A percentile compares a stretch with the other conserved stretches of the same genome.
phyloP scores from a whole-genome alignment of 1,140 invertebrate genomes.

The Calycopis cecrops region DNA sequence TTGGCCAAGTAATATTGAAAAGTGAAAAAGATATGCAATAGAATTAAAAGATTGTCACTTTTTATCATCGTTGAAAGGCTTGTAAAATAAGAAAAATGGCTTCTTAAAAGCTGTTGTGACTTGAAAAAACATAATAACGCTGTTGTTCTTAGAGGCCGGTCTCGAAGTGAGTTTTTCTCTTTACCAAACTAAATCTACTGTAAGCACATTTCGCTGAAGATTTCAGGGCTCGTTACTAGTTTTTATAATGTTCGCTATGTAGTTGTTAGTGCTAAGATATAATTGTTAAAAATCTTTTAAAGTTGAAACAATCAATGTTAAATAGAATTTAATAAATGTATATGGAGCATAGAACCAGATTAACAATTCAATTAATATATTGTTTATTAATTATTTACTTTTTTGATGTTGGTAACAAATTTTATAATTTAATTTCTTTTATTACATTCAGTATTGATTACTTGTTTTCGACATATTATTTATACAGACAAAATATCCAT shows the following conservation, averaged over 20 bases:
- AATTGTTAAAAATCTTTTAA: slow-evolving; percentile 28
- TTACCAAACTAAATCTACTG: slow-evolving; percentile 14
- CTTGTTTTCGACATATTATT: too few relatives aligned
- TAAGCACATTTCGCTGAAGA: slow-evolving; percentile 46
- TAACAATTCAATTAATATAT: not conserved
- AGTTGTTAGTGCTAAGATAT: slow-evolving; percentile 34
- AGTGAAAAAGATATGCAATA: too few relatives aligned
- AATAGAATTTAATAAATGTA: slow-evolving; percentile 19
- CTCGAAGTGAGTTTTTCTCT: slow-evolving; percentile 15
- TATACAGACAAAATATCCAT: too few relatives aligned
- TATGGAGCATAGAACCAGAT: slow-evolving; percentile 6
- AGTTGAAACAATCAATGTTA: slow-evolving; percentile 10
- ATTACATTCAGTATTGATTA: too few relatives aligned
- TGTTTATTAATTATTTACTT: too few relatives aligned
- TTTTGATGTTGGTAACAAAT: too few relatives aligned
- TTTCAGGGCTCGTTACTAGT: slow-evolving; percentile 56
- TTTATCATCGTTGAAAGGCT: too few relatives aligned
- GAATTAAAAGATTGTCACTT: too few relatives aligned
- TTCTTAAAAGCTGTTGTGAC: not conserved
- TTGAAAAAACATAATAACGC: not conserved
- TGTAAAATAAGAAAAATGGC: not conserved
- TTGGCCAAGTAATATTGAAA: too few relatives aligned
- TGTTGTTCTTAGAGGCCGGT: slow-evolving; percentile 8
- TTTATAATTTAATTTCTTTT: too few relatives aligned
- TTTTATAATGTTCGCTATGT: slow-evolving; percentile 61